A percentile compares a stretch with the other conserved stretches of the same genome.
Conservation (phyloP, 2,113 vertebrate genomes). For the Vombatus ursinus region DNA sequence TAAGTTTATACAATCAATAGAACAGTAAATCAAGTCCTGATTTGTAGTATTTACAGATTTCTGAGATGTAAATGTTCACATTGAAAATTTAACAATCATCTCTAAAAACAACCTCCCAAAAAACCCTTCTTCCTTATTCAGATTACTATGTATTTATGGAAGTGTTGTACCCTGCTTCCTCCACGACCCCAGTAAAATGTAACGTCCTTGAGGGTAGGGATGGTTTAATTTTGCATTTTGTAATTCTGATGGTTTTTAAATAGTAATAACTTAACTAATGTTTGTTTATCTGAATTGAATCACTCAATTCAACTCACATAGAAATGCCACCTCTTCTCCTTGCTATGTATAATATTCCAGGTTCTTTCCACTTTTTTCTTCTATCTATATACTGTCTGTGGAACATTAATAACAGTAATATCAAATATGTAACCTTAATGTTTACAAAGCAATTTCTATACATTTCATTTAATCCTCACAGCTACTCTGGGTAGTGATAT, state of each 20-base stretch:
- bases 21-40: not conserved
- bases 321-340: not conserved
- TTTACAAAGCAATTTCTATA: not conserved
- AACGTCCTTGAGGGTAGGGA: not conserved
- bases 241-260: not conserved
- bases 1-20: not conserved
- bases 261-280: conserved; percentile 19
- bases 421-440: not conserved
- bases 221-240: not conserved
- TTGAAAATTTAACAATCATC: not conserved
- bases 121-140: not conserved
- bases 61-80: not conserved
- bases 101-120: not conserved
- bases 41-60: not conserved
- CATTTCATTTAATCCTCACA: not conserved
- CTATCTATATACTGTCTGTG: not conserved
- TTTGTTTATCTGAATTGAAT: conserved; percentile 23
- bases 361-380: not conserved
- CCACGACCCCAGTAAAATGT: not conserved
- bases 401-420: not conserved
- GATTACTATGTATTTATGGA: not conserved
- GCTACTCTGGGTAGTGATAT: not conserved
- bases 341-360: too few species aligned
- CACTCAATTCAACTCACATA: conserved; percentile 25
- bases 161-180: not conserved